Evolutionary conservation across 2,113 vertebrate species (phyloP).

Genomic region (Triplophysa siluroides): DNA sequence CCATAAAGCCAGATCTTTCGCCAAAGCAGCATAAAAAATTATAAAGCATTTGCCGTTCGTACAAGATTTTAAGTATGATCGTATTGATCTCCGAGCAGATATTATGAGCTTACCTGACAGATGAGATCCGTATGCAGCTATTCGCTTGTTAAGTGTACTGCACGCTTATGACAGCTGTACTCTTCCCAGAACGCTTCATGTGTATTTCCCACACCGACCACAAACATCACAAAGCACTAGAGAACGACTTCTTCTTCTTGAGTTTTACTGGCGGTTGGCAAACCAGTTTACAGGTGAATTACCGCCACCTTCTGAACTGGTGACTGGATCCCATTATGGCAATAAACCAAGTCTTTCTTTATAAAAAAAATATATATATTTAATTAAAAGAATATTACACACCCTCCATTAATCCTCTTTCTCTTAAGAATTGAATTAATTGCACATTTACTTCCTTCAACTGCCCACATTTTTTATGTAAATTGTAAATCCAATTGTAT

Average conservation of each 20-base stretch:
- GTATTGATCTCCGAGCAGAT: not conserved
- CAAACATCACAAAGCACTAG: not conserved
- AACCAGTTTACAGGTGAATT: too few relatives aligned
- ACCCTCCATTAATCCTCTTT: too few relatives aligned
- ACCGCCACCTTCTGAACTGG: too few relatives aligned
- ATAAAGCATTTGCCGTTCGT: not conserved
- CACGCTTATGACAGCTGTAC: conserved; percentile 23
- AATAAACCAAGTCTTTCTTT: too few relatives aligned
- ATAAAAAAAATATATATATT: too few relatives aligned
- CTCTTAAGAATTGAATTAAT: too few relatives aligned
- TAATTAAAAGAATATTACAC: too few relatives aligned
- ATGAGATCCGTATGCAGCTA: not conserved
- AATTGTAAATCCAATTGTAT: too few relatives aligned
- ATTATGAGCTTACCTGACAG: conserved; percentile 6
- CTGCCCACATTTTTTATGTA: too few relatives aligned
- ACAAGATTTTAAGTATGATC: accelerated
- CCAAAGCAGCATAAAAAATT: not conserved
- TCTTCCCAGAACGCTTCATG: not conserved
- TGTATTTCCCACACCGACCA: not conserved
- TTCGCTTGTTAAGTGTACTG: not conserved
- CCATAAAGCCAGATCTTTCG: not conserved
- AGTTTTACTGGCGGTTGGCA: not conserved
- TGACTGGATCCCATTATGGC: too few relatives aligned
- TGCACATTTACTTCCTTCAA: too few relatives aligned
- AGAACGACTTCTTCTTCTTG: not conserved